Percentiles rank a stretch among this genome's conserved stretches.
phyloP scores from a whole-genome alignment of 1,140 invertebrate genomes.

The Euura lappo region DNA sequence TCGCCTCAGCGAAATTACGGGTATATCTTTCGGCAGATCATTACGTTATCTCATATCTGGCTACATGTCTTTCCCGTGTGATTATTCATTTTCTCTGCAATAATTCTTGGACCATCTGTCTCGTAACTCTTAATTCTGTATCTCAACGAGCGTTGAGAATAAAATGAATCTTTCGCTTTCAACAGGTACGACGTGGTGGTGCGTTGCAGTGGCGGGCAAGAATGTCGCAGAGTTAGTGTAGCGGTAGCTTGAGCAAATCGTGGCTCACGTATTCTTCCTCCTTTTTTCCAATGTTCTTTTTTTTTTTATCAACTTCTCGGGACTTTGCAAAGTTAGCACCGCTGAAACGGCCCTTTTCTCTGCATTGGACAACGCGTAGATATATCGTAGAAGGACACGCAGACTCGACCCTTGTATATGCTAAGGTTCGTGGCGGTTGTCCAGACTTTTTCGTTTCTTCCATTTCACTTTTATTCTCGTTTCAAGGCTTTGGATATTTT shows the following conservation, averaged over 20 bases:
- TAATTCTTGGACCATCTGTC: not conserved
- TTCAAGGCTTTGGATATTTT: not conserved
- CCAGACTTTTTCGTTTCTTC: not conserved
- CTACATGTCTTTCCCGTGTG: conserved; percentile 1
- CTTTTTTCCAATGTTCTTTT: not conserved
- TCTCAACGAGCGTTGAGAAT: conserved; percentile 4
- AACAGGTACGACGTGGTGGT: conserved; percentile 1
- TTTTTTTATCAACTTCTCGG: not conserved
- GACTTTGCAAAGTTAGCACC: conserved; percentile 2
- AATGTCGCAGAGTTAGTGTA: conserved; percentile 7
- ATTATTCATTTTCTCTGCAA: conserved; percentile 5
- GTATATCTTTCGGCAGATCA: conserved; percentile 3
- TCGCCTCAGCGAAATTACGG: not conserved
- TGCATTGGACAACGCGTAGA: not conserved
- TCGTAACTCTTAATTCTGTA: conserved; percentile 7
- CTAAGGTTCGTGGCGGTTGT: not conserved
- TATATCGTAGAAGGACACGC: not conserved
- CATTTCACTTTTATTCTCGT: not conserved
- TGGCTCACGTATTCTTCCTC: not conserved
- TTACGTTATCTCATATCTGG: conserved; percentile 1
- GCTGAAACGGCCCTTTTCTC: not conserved
- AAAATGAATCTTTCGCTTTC: conserved; percentile 7
- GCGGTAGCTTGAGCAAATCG: conserved; percentile 4
- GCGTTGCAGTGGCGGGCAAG: not conserved
- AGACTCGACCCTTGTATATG: not conserved